These are phyloP conservation scores for Thryonomys swinderianus DNA, from an alignment of 2,113 vertebrate genomes.

Conservation along the genomic window DNA sequence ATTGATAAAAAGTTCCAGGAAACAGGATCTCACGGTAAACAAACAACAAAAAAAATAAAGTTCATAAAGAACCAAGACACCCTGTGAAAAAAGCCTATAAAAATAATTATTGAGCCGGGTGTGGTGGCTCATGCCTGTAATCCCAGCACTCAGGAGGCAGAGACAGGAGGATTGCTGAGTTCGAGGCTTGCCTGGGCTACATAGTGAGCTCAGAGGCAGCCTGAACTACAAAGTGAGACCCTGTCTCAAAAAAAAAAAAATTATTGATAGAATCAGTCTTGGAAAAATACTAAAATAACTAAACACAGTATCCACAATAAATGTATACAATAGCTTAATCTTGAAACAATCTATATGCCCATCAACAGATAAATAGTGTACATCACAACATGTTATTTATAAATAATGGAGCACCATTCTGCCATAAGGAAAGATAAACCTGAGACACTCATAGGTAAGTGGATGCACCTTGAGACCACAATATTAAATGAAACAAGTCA, in stretches of 20 bases:
- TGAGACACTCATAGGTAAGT: not conserved
- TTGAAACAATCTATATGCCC: not conserved
- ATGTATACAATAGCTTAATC: not conserved
- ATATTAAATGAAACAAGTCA: not conserved
- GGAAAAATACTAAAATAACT: slow-evolving; percentile 30
- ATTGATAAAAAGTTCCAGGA: not conserved
- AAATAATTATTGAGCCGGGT: slow-evolving; percentile 21
- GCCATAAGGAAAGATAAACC: not conserved
- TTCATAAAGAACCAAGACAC: not conserved
- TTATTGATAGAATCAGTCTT: not conserved
- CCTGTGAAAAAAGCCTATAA: not conserved
- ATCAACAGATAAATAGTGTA: not conserved
- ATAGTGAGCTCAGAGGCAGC: no score
- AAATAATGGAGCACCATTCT: not conserved
- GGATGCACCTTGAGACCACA: not conserved
- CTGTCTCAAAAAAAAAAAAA: no score
- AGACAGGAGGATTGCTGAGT: no score
- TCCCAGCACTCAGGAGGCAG: no score
- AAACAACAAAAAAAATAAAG: not conserved
- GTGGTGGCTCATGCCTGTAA: no score
- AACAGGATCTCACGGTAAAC: not conserved
- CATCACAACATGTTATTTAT: not conserved
- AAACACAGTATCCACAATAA: not conserved
- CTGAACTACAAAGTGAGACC: no score
- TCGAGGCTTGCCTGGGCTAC: no score